Evolutionary conservation across 2,888 invertebrate genomes (phyloP).

Genomic region (Nycteola revayana): DNA sequence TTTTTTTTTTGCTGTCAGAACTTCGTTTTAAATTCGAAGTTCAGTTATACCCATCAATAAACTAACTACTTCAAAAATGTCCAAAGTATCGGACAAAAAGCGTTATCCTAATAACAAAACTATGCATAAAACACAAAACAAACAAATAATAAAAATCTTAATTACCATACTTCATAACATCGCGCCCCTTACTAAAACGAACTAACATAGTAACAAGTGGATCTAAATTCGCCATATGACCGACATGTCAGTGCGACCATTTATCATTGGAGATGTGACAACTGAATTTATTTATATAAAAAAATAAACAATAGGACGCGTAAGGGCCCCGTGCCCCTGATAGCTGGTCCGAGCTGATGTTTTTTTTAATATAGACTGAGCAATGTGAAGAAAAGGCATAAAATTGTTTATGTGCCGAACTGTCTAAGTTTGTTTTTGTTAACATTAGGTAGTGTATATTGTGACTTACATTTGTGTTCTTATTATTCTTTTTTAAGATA

Average conservation of each 20-base stretch:
- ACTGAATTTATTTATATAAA: slow-evolving; percentile 79
- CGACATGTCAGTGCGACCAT: slow-evolving; percentile 67
- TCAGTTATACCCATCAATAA: too few species aligned
- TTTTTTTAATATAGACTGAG: slow-evolving; percentile 28
- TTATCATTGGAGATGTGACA: slow-evolving; percentile 77
- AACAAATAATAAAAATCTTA: slow-evolving; percentile 3
- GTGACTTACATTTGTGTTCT: too few species aligned
- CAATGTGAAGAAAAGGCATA: background rate
- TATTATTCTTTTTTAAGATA: too few species aligned
- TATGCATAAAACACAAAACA: background rate
- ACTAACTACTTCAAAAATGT: too few species aligned
- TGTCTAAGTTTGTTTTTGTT: too few species aligned
- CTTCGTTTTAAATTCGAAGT: too few species aligned
- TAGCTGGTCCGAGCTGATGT: slow-evolving; percentile 52
- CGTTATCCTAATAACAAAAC: too few species aligned
- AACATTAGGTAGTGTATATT: too few species aligned
- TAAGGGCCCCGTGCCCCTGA: slow-evolving; percentile 58
- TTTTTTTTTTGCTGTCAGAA: too few species aligned
- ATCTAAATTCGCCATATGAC: slow-evolving; percentile 75
- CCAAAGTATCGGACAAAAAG: too few species aligned
- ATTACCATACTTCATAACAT: slow-evolving; percentile 14
- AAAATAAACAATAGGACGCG: slow-evolving; percentile 70
- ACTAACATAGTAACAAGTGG: slow-evolving; percentile 59
- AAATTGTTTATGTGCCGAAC: too few species aligned
- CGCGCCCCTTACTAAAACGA: slow-evolving; percentile 42